Evolutionary conservation across 2,888 invertebrate species (phyloP), one percentile per base, ranked within the genome.

Genomic region (Cheilosia variabilis): DNA sequence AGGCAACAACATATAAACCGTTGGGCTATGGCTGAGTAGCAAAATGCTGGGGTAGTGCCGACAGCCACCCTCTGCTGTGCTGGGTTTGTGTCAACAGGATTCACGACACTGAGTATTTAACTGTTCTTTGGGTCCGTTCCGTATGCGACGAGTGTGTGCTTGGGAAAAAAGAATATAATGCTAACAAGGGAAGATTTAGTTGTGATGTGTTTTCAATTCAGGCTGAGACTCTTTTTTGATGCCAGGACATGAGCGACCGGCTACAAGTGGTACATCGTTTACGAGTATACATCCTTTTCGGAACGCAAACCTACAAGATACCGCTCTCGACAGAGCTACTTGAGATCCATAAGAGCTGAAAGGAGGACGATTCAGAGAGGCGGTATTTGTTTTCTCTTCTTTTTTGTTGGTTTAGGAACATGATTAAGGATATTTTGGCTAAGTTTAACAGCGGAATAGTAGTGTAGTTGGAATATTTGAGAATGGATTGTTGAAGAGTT

Each of bases 401-500:
- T 31, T 27, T 3, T 68, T 89, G 89, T 90, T 90, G 89, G 89
- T 90, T 90, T 90, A 90, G 89, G 89, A 89, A 90, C 89, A 89
- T 89, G 90, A 91, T 90, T 90, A 90, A 90, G 90, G 89, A 90
- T 90, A 90, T 90, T 89, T 89, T 89, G 66, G 75, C 19, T 27
- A 47, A 65, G 45, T 65, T 55, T 73, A 17, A 17, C 2, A 22
- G 19, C 19, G 53, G 62, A 37, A 43, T 31, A 13, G 13, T 27
- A 13, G 19, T 7, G 13, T 19, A 19, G 43, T 45, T 41, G 45
- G 19, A 43, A 43, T 45, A 7, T 31, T 34, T 19, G 5, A 5
- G 45, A 24, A 45, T 24, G 27, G 43, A 45, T 17, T 45, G 13
- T 17, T 31, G 15, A 15, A 47, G 62, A 47, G 31, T 19, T 45